phyloP scores from a whole-genome alignment of 2,113 vertebrate species.

The Fukomys damarensis region DNA sequence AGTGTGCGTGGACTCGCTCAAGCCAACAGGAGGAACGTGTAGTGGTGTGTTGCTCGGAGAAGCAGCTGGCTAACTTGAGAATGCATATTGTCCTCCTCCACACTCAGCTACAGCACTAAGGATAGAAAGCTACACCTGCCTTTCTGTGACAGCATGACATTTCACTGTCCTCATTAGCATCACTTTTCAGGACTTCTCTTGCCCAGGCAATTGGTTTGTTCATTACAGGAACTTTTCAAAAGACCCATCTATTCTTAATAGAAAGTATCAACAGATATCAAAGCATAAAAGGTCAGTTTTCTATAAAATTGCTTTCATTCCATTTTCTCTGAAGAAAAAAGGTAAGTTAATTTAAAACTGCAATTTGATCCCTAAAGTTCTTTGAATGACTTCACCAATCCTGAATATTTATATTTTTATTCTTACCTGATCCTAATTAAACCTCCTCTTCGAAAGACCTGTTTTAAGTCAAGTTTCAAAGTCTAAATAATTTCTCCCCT shows the following conservation, averaged over 20 bases:
- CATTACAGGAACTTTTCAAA: not conserved
- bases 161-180: not conserved
- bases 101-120: no score
- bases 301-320: constrained; percentile 80
- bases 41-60: accelerated
- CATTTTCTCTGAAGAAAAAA: constrained; percentile 78
- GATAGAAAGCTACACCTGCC: not conserved
- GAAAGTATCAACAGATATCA: not conserved
- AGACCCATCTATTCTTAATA: not conserved
- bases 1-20: not conserved
- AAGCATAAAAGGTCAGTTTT: constrained; percentile 71
- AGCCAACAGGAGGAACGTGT: not conserved
- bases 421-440: not conserved
- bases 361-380: constrained; percentile 23
- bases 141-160: accelerated
- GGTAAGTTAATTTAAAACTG: constrained; percentile 70
- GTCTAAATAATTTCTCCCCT: not conserved
- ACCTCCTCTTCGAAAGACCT: not conserved
- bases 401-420: not conserved
- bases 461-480: not conserved
- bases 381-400: not conserved
- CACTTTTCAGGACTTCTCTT: not conserved
- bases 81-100: not conserved
- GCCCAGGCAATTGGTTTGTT: not conserved
- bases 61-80: not conserved